Evolutionary conservation across 1,140 invertebrate species (phyloP), one percentile per base, ranked within the genome.

Genomic region (Neodiprion lecontei): DNA sequence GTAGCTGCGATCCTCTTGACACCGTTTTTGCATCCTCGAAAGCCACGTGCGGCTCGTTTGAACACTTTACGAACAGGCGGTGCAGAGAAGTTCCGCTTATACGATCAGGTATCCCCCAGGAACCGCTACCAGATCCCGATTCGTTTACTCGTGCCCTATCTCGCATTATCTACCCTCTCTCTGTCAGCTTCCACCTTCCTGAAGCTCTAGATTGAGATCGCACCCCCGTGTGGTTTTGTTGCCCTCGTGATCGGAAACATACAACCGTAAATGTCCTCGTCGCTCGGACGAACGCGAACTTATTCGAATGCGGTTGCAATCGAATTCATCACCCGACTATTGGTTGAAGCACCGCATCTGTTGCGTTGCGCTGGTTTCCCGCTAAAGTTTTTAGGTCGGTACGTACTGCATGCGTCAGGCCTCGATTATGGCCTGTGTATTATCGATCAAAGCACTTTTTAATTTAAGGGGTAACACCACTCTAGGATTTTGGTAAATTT

Each of bases 21-120:
- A 61, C n/a, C 11, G n/a, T 61, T 61, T 61, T 61, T 17, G 53
- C 11, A 61, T 61, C 72, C 47, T 70, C 49, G 74, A 78, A 79
- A 78, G 76, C 76, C 78, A 79, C 76, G 78, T 79, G 78, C 48
- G 49, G 7, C 71, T 75, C 76, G 78, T 77, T 74, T 61, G 65
- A 69, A n/a, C 48, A 73, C 74, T 76, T 71, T 76, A 71, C 50
- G 28, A 40, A 17, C 72, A 65, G 10, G 53, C 69, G 69, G 50
- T 76, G 23, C 11, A 28, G 28, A 40, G 28, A 3, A n/a, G 17
- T 47, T 69, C 14, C 48, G 67, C 61, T 73, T 12, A 14, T 72
- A 61, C 71, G 49, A 65, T 50, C 17, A 67, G 67, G 72, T 75
- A 40, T 40, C 28, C 28, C 28, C 28, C 28, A 40, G 28, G 28